Conservation (phyloP, 2,888 invertebrate genomes). For the Torymus texanus region DNA sequence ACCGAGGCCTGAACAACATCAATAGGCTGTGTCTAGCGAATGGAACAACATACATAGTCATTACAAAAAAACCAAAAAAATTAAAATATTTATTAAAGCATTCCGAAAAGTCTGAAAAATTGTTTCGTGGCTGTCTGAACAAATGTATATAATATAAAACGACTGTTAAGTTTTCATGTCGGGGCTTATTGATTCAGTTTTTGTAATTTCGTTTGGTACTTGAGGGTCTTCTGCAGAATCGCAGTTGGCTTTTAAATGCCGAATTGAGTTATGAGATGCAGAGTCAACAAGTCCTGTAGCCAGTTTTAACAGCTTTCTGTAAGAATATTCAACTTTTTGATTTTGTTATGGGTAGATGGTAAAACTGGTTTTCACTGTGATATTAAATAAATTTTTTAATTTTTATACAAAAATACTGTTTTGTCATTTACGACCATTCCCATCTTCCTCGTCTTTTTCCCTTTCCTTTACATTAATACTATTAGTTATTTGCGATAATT, state of each 20-base stretch:
- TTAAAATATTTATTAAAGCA: slow-evolving; percentile 9
- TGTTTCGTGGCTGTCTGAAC: slow-evolving; percentile 45
- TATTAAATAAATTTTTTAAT: slow-evolving; percentile 37
- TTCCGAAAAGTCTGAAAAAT: slow-evolving; percentile 20
- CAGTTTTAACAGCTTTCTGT: slow-evolving; percentile 40
- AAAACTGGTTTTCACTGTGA: slow-evolving; percentile 33
- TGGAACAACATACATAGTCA: too few relatives aligned
- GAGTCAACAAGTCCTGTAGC: slow-evolving; percentile 31
- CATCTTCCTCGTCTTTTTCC: too few relatives aligned
- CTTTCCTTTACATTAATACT: too few relatives aligned
- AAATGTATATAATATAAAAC: slow-evolving; percentile 18
- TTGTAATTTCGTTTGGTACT: not conserved
- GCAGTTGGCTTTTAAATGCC: not conserved
- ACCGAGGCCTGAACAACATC: too few relatives aligned
- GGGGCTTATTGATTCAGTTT: slow-evolving; percentile 47
- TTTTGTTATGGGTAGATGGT: slow-evolving; percentile 20
- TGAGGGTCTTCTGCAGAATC: not conserved
- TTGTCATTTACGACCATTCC: not conserved
- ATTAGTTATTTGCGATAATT: too few relatives aligned
- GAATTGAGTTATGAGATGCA: not conserved
- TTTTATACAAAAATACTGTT: slow-evolving; percentile 18
- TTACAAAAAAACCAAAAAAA: too few relatives aligned
- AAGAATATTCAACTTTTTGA: slow-evolving; percentile 5
- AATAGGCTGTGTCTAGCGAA: too few relatives aligned
- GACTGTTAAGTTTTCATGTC: slow-evolving; percentile 56